Evolutionary conservation across 2,113 vertebrate species (phyloP), one percentile per base, ranked within the genome.

Genomic region (Strigops habroptila): DNA sequence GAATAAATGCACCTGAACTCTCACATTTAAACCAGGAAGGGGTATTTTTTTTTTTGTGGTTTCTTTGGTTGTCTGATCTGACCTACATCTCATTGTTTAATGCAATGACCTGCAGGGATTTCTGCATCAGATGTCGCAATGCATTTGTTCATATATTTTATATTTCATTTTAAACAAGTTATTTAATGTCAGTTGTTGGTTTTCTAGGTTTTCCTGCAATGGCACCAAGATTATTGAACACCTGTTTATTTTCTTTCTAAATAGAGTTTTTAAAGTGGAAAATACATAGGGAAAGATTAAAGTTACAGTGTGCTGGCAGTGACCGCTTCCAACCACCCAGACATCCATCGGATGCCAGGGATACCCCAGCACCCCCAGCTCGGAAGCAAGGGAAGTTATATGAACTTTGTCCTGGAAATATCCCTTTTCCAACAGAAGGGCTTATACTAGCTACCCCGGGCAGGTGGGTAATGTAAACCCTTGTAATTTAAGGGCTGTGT

Each of bases 201-300:
- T 84, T 87, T 64, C 24, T 63, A 18, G 7, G 9, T 70, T 51
- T 69, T 9, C 57, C 15, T 77, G 48, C n/a, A 31, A 19, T 18
- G 59, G 6, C 12, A 67, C 31, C 3, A 15, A 52, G 43, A 11
- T 37, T 63, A n/a, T 25, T 52, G 51, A 62, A 10, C 12, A 30
- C 12, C 8, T 13, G 5, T 33, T 14, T 69, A 3, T 46, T 73
- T 82, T 62, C 7, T 49, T 67, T 51, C 46, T 41, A 46, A 71
- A 15, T 2, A 24, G n/a, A 35, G 8, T 5, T 82, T 68, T 44
- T 35, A 59, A 23, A 44, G 48, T 14, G 27, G 65, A 8, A 62
- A 5, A 18, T 39, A 13, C 23, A 0, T 18, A 16, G 33, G 35
- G 22, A 41, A 33, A 16, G 33, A 12, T 0, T 2, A 10, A 77